Base-by-base conservation (phyloP, 2,797 vertebrate species). In the Gallinago solitaria region DNA sequence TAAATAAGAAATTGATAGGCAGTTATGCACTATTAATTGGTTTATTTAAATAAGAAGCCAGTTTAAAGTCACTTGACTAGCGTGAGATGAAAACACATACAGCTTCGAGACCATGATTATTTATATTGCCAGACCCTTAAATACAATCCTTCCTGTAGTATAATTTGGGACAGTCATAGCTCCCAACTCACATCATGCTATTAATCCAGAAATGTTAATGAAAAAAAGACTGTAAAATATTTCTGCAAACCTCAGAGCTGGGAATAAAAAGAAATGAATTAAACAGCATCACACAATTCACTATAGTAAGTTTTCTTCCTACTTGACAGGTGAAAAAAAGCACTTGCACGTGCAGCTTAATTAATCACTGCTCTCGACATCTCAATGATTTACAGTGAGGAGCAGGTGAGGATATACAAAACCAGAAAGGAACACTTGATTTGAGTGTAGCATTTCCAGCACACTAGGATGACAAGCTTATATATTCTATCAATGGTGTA, bases 401-500 rank as follows among this genome's bases (percentile, higher is more conserved):
- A 99, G 99, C 99, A 99, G 99, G 99, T 99, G 99, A 99, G 98
- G 98, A 98, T 98, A 98, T 97, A 99, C 97, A 98, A 98, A 98
- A 98, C 97, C 97, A 97, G 89, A 98, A 97, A 97, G 93, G 93
- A 97, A 92, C 97, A 97, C 98, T 98, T 97, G 91, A 98, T 97
- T 94, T 94, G 96, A 98, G 97, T 95, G 96, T 96, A 97, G 96
- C 96, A 96, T 97, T 98, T 98, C 96, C 95, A 98, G 96, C 97
- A 96, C 96, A 96, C 97, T 95, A 90, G 95, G 98, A 98, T 97
- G 97, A 98, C 97, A 98, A 98, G 98, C 98, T 98, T 98, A 98
- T 98, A 99, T 98, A 99, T 98, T 98, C 95, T 96, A 97, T 96
- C 95, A 97, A 90, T 96, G 95, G 96, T 65, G 95, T 77, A 93